Evolutionary conservation across 2,113 vertebrate species (phyloP), one percentile per base, ranked within the genome.

Genomic region (Oreotrochilus melanogaster): DNA sequence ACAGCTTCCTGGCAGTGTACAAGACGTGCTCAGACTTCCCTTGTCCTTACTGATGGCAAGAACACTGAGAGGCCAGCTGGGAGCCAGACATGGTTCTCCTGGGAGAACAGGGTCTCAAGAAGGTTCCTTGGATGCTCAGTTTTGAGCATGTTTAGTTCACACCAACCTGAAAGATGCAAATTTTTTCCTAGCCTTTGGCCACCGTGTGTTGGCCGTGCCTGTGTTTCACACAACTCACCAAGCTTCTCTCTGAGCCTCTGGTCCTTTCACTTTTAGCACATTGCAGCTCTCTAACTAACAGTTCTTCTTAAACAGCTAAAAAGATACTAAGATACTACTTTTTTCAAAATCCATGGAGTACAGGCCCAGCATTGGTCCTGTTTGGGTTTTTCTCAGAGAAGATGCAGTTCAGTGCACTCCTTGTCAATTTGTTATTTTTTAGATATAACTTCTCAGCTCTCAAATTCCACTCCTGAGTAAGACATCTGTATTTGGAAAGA

Each of bases 21-120:
- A 37, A 62, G 70, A 53, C 0, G 0, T 58, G 73, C 88, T 58
- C 0, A 0, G 33, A 47, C 30, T 51, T 56, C 1, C 9, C 4
- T 12, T 60, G 30, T 53, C 70, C 47, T 67, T 69, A 21, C 33
- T 45, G 22, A 65, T 45, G 31, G 25, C 45, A 39, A 65, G 74
- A 85, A 3, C 39, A 43, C 7, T 27, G 53, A 51, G 35, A 47
- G 57, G 48, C 33, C 17, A 79, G 12, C 62, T 79, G 60, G 57
- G 50, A 27, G 47, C 14, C 0, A 0, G 62, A 15, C 51, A 65
- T 0, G 0, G 45, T 18, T 84, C 54, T 78, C 39, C 48, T 71
- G 87, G n/a, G 61, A 66, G 35, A 45, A 18, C 22, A 21, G 50
- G 45, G 48, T 39, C 28, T 19, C 47, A 66, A 42, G 45, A n/a